These are phyloP conservation scores for Pharmacophagus antenor DNA, from an alignment of 2,888 invertebrate genomes.

Conservation along the genomic window DNA sequence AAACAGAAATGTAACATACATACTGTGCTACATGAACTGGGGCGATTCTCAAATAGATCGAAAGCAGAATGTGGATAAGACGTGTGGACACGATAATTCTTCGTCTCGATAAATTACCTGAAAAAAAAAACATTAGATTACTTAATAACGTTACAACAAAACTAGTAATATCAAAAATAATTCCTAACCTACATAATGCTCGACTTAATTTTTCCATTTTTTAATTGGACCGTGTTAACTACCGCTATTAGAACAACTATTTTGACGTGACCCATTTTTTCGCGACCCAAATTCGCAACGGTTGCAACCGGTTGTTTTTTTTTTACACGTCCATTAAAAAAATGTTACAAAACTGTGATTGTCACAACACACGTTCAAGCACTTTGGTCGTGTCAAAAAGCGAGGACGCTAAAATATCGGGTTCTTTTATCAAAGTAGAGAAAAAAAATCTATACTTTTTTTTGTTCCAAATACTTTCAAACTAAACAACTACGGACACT, in stretches of 20 bases:
- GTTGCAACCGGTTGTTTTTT: conserved; percentile 59
- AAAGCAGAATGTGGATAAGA: conserved; percentile 46
- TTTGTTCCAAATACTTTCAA: conserved; percentile 29
- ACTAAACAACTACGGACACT: conserved; percentile 28
- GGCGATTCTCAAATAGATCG: conserved; percentile 40
- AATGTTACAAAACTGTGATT: conserved; percentile 65
- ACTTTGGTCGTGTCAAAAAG: conserved; percentile 56
- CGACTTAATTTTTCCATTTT: conserved; percentile 47
- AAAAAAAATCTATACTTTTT: conserved; percentile 46
- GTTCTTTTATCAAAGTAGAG: conserved; percentile 47
- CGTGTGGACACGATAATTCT: conserved; percentile 17
- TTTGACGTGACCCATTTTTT: conserved; percentile 71
- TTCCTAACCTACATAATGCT: conserved; percentile 42
- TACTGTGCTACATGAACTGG: conserved; percentile 51
- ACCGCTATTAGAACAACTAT: conserved; percentile 62
- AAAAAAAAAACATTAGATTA: conserved; percentile 46
- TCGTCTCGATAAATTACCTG: conserved; percentile 59
- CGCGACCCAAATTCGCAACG: conserved; percentile 71
- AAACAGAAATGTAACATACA: conserved; percentile 62
- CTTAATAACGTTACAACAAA: not conserved
- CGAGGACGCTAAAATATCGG: conserved; percentile 57
- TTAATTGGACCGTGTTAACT: conserved; percentile 75
- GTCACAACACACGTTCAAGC: conserved; percentile 60
- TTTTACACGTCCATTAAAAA: conserved; percentile 60
- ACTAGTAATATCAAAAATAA: conserved; percentile 37